Evolutionary conservation across 2,797 vertebrate genomes (phyloP), one percentile per base, ranked within the genome.

Genomic region (Triplophysa bombifrons): DNA sequence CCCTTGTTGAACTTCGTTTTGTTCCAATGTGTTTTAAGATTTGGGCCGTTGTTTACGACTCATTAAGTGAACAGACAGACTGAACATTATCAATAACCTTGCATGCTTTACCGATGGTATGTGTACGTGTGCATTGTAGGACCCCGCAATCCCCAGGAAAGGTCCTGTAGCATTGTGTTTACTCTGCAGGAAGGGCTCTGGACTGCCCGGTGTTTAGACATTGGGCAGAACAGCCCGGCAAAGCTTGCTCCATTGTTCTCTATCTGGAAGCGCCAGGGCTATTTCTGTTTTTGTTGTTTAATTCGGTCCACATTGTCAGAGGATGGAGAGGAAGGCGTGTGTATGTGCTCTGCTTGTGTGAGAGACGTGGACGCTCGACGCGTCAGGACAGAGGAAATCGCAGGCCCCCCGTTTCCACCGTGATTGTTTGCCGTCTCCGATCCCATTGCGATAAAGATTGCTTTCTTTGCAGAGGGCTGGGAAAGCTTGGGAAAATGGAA

Each of bases 271-370:
- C 91, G 84, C 82, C 87, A 88, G 87, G 87, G 90, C 92, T 94
- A 93, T 94, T 93, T 94, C 91, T 93, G 94, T 93, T 94, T 90
- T 91, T 89, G 91, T 93, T 94, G 91, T 90, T 91, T 93, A 93
- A 94, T 93, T 93, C 88, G 90, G 91, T 91, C 87, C 88, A 93
- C 92, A 92, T 92, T 93, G 93, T 93, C 87, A 84, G 86, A 89
- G 88, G 87, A 85, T 77, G 87, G 88, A 87, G 90, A 91, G 91
- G 92, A 92, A 91, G 83, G 87, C 87, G 87, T 85, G 85, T 86
- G 88, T 85, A 68, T 74, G 75, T 63, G 14, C 38, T 48, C 53
- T 2, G 30, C 55, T 79, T 82, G 78, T 79, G 71, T 81, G 46
- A 66, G 64, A 80, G 73, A 76, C 44, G 75, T 53, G 76, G 41